Percentiles rank a stretch among this genome's conserved stretches.
phyloP scores from a whole-genome alignment of 2,888 invertebrate genomes.

The Entomobrya proxima region DNA sequence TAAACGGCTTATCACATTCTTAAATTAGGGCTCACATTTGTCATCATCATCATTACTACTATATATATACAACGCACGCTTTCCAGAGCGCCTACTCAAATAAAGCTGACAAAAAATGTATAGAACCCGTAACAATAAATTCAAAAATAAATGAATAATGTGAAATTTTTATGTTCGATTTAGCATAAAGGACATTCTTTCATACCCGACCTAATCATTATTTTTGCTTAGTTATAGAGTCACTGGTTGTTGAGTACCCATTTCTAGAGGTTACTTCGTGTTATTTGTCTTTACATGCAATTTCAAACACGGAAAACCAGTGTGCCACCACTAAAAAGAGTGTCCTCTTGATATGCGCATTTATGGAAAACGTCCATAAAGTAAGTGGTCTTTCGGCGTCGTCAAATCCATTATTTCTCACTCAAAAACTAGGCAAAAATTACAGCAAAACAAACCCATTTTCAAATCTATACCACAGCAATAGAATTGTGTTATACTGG shows the following conservation, averaged over 20 bases:
- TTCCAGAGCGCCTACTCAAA: not conserved
- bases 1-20: constrained; percentile 54
- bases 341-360: not conserved
- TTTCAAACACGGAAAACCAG: not conserved
- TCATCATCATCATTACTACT: constrained; percentile 44
- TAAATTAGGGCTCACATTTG: constrained; percentile 48
- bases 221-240: not conserved
- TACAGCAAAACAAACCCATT: not conserved
- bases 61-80: not conserved
- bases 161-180: constrained; percentile 41
- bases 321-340: not conserved
- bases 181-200: constrained; percentile 33
- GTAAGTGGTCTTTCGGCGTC: constrained; percentile 59
- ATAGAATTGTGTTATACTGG: not conserved
- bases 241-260: not conserved
- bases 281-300: not conserved
- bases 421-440: constrained; percentile 30
- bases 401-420: constrained; percentile 56
- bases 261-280: not conserved
- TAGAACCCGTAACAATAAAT: constrained; percentile 49
- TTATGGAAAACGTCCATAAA: constrained; percentile 48
- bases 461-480: constrained; percentile 13
- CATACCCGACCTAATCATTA: constrained; percentile 44
- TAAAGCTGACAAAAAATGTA: constrained; percentile 26
- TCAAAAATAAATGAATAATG: constrained; percentile 29